Base-by-base conservation (phyloP, 2,888 invertebrate genomes). In the Drosophila pegasa region DNA sequence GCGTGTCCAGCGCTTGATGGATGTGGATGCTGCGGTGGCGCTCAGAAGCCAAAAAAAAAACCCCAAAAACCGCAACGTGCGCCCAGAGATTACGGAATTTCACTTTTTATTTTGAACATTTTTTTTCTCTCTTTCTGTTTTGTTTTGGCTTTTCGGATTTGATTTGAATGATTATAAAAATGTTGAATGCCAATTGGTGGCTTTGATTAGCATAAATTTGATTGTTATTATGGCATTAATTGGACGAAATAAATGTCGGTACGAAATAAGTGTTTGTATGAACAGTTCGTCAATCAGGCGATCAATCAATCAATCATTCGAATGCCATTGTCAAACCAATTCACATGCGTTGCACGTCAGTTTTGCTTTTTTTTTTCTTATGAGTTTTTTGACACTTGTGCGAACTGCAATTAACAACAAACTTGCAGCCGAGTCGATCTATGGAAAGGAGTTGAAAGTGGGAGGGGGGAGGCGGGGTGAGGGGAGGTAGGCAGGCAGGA, bases 201-300 rank as follows among this genome's bases (percentile, higher is more conserved):
- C 61, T 74, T 75, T 73, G 80, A 87, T 87, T 85, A 82, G 70
- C 83, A 84, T 82, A 87, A 82, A 78, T 73, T 85, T 63, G 55
- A 61, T 60, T 51, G 73, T 75, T 64, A 71, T 78, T 69, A 74
- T 47, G 57, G 54, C 59, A 71, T 75, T 87, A 75, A 84, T 85
- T 78, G 67, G 72, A 75, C 64, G 60, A 25, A 52, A 65, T 57
- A 47, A 66, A 37, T 52, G 63, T 48, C 50, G 31, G 59, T 61
- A 47, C 33, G n/a, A n/a, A n/a, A n/a, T n/a, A n/a, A 52, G 55
- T n/a, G n/a, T n/a, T 62, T 50, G 63, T 70, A 80, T 62, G 38
- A 68, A 35, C 66, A 75, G 78, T 78, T 69, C 62, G 82, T 85
- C 80, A 78, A 62, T 60, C 76, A 41, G 18, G n/a, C 43, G 45